Base-by-base conservation (phyloP, 2,797 vertebrate genomes). In the Brachyrhaphis roseni region DNA sequence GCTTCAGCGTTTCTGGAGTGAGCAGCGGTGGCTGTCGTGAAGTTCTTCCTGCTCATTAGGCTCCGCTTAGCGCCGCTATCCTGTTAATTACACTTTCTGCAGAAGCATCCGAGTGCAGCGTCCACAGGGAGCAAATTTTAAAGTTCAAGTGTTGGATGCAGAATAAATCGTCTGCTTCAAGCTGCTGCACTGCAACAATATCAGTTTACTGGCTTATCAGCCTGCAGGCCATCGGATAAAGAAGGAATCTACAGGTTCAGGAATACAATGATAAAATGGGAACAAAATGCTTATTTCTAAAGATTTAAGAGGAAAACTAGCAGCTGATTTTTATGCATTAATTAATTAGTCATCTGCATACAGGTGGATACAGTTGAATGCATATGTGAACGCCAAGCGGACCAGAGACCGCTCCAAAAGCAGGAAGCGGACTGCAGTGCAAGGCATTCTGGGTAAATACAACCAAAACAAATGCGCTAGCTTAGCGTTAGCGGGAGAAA, bases 31-130 rank as follows among this genome's bases (percentile, higher is more conserved):
- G 75, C 82, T 79, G 82, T 79, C 76, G 12, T 86, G 81, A 78
- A 72, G 59, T 73, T 77, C 72, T 66, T 82, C 26, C 82, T 73
- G 87, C 88, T 92, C 88, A 88, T 92, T 92, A 88, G 82, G 74
- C 78, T 86, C 75, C 80, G 41, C 72, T 82, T 82, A 75, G 72
- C n/a, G 43, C 77, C 16, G 77, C 78, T n/a, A 11, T 59, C 31
- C 77, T 10, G 76, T 81, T 87, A 80, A 87, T 90, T 90, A 84
- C 74, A 72, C 77, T 66, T 81, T 66, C 73, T 73, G 66, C 75
- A 28, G 75, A 8, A 47, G 36, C 43, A n/a, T 81, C 74, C 64
- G 23, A 53, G 59, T 57, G 77, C 80, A n/a, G 62, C 16, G 7
- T 82, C 84, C 46, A 0, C 51, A 0, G 84, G 86, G 83, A 74